phyloP scores from a whole-genome alignment of 1,140 invertebrate species.

The Trichonephila clavata region DNA sequence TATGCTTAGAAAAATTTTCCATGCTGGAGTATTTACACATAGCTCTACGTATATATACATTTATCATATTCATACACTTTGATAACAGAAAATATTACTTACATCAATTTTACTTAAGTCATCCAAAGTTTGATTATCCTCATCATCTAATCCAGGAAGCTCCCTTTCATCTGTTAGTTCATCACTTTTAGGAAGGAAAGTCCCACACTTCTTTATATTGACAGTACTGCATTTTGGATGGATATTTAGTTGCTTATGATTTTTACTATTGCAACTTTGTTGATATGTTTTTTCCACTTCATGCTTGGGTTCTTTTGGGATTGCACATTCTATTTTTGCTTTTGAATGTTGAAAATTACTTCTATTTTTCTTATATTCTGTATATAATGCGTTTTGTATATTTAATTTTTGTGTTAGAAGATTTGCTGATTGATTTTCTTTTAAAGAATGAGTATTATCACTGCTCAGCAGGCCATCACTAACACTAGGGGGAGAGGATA shows the following conservation, averaged over 20 bases:
- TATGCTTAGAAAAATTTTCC: too few species aligned
- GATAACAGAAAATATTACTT: not conserved
- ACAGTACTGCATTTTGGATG: slow-evolving; percentile 42
- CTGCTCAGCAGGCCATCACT: not conserved
- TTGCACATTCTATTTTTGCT: slow-evolving; percentile 16
- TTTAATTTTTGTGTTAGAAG: slow-evolving; percentile 38
- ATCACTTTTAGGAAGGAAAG: slow-evolving; percentile 49
- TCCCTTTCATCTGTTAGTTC: slow-evolving; percentile 61
- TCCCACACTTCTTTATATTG: slow-evolving; percentile 69
- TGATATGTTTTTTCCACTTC: slow-evolving; percentile 44
- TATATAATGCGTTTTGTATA: not conserved
- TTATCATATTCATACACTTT: too few species aligned
- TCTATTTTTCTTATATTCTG: not conserved
- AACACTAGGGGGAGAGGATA: slow-evolving; percentile 9
- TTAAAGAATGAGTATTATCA: not conserved
- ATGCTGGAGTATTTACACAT: too few species aligned
- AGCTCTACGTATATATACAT: too few species aligned
- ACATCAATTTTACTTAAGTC: slow-evolving; percentile 44
- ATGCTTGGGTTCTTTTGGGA: not conserved
- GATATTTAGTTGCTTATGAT: not conserved
- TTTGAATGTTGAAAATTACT: slow-evolving; percentile 7
- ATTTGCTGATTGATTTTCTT: not conserved
- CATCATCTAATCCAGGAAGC: not conserved
- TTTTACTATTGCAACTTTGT: not conserved
- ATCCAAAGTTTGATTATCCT: slow-evolving; percentile 13